These are phyloP conservation scores for Chloropsis hardwickii DNA, from an alignment of 2,113 vertebrate genomes.

Conservation along the genomic window DNA sequence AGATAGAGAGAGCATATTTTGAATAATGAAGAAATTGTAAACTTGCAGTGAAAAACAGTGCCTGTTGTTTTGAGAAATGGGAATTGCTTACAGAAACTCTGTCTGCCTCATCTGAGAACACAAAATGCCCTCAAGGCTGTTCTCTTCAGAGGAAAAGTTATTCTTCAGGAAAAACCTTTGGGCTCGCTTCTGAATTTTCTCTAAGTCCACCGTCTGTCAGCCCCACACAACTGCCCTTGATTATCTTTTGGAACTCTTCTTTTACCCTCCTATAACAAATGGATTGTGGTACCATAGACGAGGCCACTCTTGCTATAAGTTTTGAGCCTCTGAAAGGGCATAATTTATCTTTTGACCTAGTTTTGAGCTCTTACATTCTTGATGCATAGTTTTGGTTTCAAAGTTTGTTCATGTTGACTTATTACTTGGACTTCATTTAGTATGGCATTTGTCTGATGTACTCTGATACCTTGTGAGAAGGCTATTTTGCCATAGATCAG, in stretches of 20 bases:
- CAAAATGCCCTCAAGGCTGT: no score
- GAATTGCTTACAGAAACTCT: no score
- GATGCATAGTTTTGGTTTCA: background rate
- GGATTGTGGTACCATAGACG: background rate
- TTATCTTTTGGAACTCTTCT: background rate
- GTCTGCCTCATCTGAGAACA: no score
- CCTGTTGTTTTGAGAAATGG: no score
- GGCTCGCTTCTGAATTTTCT: no score
- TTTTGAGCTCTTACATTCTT: background rate
- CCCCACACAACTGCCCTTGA: no score
- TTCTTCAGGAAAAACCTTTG: no score
- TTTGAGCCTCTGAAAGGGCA: background rate
- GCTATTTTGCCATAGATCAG: background rate
- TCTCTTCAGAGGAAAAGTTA: no score
- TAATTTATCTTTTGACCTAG: background rate
- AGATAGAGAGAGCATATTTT: no score
- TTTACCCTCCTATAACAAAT: background rate
- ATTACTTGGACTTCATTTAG: background rate
- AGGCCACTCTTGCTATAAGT: background rate
- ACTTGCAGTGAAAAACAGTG: no score
- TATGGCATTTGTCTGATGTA: background rate
- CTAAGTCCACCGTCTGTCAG: no score
- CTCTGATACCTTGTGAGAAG: background rate
- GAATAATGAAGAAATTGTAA: no score
- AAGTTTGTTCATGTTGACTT: background rate